Evolutionary conservation across 2,113 vertebrate species (phyloP).

Genomic region (Aspidoscelis tigris): DNA sequence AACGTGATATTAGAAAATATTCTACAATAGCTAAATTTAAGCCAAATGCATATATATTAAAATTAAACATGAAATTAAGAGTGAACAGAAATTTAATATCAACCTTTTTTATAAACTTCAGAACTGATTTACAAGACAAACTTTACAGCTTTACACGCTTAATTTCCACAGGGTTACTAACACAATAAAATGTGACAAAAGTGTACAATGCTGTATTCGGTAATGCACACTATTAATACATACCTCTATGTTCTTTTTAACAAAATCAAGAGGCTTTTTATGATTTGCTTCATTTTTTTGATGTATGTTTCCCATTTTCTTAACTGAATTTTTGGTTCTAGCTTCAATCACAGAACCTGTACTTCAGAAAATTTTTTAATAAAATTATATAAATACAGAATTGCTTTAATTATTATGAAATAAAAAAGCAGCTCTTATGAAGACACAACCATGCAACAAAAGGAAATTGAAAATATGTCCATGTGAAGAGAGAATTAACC

Average conservation of each 20-base stretch:
- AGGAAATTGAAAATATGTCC: too few relatives aligned
- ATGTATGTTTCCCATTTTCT: slow-evolving; percentile 55
- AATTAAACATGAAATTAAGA: background rate
- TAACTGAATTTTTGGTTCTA: slow-evolving; percentile 59
- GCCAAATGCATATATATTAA: background rate
- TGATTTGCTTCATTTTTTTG: slow-evolving; percentile 56
- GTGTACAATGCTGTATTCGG: background rate
- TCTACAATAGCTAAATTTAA: background rate
- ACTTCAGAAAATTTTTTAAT: slow-evolving; percentile 48
- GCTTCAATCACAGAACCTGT: slow-evolving; percentile 65
- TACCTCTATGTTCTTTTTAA: slow-evolving; percentile 93
- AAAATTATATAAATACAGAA: slow-evolving; percentile 4
- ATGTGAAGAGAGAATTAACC: too few relatives aligned
- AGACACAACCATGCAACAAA: too few relatives aligned
- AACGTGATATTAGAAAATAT: background rate
- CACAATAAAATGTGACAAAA: background rate
- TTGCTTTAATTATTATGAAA: slow-evolving; percentile 18
- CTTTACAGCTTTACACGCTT: background rate
- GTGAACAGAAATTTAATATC: background rate
- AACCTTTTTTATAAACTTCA: background rate
- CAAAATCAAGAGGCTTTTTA: slow-evolving; percentile 82
- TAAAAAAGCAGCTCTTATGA: background rate
- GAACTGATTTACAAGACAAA: background rate
- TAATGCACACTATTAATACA: slow-evolving; percentile 59
- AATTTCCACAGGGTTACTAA: background rate